Base-by-base conservation (phyloP, 2,113 vertebrate species). In the Oreochromis spilurus region DNA sequence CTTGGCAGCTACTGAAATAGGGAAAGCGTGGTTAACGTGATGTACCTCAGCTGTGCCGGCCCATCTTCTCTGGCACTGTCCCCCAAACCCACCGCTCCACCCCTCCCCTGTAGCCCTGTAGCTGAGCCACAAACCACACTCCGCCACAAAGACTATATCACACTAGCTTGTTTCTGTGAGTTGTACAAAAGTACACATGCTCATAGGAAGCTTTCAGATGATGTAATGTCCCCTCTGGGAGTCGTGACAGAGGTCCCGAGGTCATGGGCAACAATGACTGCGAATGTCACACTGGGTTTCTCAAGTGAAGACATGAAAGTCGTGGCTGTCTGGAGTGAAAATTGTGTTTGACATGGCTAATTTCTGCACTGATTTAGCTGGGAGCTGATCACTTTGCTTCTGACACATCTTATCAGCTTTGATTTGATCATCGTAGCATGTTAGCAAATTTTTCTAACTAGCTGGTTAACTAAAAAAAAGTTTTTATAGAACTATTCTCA, bases 271-370 rank as follows among this genome's bases (percentile, higher is more conserved):
- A 48, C 60, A 19, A 11, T 60, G 78, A 60, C 36, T 62, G 48
- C 5, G 1, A 62, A 79, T 84, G 88, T 89, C 86, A 84, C 40
- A 36, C 62, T 88, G 72, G 5, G 79, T 90, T 88, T 81, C 57
- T 70, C 43, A 67, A 72, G 24, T 34, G 19, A 83, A 81, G 82
- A 85, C 3, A 21, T 26, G 72, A 31, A 84, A 83, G 58, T 81
- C 4, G 29, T 9, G 78, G 34, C 57, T 36, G 21, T 82, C 26
- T 50, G 85, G 58, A 13, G 62, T 79, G 79, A 60, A 87, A 83
- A 91, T 83, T 43, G 45, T 67, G 80, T 89, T 89, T 92, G 92
- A 93, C 85, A 0, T 58, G 83, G 72, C 11, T 93, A 50, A 90
- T 91, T 87, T 89, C 91, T 79, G 78, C 24, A 62, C 53, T 57